A percentile compares a stretch with the other conserved stretches of the same genome.
Evolutionary conservation across 2,113 vertebrate genomes (phyloP).

Genomic region (Scomber scombrus): DNA sequence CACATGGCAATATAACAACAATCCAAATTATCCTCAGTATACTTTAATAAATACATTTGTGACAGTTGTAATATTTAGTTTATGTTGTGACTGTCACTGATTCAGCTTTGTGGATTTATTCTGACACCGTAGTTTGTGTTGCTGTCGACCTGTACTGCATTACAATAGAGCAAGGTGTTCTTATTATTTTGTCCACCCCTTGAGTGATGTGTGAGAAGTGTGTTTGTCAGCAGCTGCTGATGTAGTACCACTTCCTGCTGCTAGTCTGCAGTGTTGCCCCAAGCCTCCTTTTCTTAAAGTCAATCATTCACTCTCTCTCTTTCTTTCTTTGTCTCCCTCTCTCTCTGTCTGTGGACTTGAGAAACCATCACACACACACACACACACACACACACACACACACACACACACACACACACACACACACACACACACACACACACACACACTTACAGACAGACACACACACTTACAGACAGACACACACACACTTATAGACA

Average conservation of each 20-base stretch:
- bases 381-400: slow-evolving; percentile 28
- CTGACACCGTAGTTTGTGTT: background rate
- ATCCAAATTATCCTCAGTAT: background rate
- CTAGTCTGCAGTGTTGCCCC: slow-evolving; percentile 73
- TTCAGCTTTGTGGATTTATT: no score
- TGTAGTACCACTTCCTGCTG: slow-evolving; percentile 68
- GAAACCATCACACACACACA: slow-evolving; percentile 41
- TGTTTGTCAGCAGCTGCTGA: background rate
- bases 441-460: slow-evolving; percentile 20
- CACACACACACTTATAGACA: slow-evolving; percentile 36
- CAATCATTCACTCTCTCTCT: slow-evolving; percentile 43
- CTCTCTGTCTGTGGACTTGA: slow-evolving; percentile 45
- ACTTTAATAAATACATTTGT: background rate
- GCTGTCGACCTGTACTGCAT: background rate
- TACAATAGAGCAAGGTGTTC: background rate
- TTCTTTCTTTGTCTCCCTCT: background rate
- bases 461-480: slow-evolving; percentile 21
- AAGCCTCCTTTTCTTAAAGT: slow-evolving; percentile 56
- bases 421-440: slow-evolving; percentile 37
- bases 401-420: slow-evolving; percentile 39
- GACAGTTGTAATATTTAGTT: no score
- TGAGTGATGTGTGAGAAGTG: background rate
- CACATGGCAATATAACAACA: background rate
- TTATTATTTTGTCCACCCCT: slow-evolving; percentile 6
- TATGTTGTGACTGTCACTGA: no score